Percentiles rank a stretch among this genome's conserved stretches.
phyloP scores from a whole-genome alignment of 2,797 vertebrate species.

The Euphonia xanthogaster region DNA sequence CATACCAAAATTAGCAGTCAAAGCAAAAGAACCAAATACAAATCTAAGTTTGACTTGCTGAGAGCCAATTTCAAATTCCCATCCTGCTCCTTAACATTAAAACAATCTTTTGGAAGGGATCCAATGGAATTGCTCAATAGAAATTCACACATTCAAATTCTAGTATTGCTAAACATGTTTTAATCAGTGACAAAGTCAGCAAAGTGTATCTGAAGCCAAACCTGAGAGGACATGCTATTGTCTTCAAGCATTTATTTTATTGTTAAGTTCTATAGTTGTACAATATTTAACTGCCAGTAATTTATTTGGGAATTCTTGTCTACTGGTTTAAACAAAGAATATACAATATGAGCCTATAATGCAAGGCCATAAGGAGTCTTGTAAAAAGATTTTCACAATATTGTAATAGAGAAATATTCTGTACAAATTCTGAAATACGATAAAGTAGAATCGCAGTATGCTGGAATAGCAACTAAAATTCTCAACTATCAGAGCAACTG shows the following conservation, averaged over 20 bases:
- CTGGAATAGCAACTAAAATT: not conserved
- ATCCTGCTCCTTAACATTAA: constrained; percentile 32
- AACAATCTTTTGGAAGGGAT: constrained; percentile 54
- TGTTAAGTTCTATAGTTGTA: constrained; percentile 17
- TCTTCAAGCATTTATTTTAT: constrained; percentile 35
- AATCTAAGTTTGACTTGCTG: not conserved
- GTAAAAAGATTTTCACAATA: not conserved
- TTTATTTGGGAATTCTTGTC: constrained; percentile 48
- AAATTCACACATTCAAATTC: constrained; percentile 28
- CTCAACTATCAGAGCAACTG: not conserved
- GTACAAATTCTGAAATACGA: not conserved
- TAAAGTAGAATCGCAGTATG: not conserved
- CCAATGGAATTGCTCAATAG: not conserved
- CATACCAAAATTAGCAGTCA: constrained; percentile 54
- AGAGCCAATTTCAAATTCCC: constrained; percentile 21
- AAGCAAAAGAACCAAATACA: constrained; percentile 31
- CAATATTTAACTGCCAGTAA: constrained; percentile 38
- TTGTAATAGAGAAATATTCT: not conserved
- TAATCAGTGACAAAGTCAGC: constrained; percentile 52
- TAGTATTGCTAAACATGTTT: constrained; percentile 19
- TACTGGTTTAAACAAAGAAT: constrained; percentile 35
- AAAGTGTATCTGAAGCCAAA: constrained; percentile 8
- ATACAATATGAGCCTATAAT: not conserved
- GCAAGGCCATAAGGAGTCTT: not conserved
- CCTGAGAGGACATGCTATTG: not conserved